phyloP scores from a whole-genome alignment of 2,113 vertebrate genomes.

The Pogona vitticeps region DNA sequence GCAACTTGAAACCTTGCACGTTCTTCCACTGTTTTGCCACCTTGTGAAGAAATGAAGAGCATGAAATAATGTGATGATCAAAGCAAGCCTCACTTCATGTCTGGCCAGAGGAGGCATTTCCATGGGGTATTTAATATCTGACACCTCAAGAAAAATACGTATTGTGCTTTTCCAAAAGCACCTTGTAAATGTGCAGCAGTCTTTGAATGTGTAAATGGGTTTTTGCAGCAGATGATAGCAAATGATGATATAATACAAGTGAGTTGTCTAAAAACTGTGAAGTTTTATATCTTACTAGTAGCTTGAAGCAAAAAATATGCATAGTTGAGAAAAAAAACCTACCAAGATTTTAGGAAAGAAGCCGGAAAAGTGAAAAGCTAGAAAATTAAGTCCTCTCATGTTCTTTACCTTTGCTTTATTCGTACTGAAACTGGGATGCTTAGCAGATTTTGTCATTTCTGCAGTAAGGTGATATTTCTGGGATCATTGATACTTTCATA shows the following conservation, averaged over 20 bases:
- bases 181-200: background rate
- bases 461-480: background rate
- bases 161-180: background rate
- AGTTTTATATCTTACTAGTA: too few relatives aligned
- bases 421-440: too few relatives aligned
- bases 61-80: slow-evolving; percentile 10
- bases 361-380: too few relatives aligned
- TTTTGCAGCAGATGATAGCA: background rate
- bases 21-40: too few relatives aligned
- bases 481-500: background rate
- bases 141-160: background rate
- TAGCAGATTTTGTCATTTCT: too few relatives aligned
- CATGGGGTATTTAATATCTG: background rate
- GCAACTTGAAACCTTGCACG: too few relatives aligned
- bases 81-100: background rate
- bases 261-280: background rate
- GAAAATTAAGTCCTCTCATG: too few relatives aligned
- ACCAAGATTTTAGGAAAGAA: too few relatives aligned
- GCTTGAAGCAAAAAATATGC: background rate
- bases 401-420: too few relatives aligned
- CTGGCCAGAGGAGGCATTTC: slow-evolving; percentile 5
- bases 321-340: background rate
- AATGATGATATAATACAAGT: too few relatives aligned
- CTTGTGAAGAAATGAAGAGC: background rate
- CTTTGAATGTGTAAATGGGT: too few relatives aligned